phyloP scores from a whole-genome alignment of 1,140 invertebrate species.

The Drosophila ambigua region DNA sequence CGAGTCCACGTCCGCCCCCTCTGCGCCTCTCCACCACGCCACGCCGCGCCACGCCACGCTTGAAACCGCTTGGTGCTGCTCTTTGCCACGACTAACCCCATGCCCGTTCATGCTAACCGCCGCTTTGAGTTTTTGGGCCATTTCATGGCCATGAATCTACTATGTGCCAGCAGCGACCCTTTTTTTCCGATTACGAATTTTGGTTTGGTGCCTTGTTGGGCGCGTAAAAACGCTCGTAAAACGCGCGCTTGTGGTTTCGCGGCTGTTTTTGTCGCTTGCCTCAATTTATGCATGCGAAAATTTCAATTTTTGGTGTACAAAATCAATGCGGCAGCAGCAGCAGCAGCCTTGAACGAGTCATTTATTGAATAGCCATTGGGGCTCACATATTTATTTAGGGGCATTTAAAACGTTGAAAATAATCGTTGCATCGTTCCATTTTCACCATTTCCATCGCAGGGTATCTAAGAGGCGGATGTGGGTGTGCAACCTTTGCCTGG shows the following conservation, averaged over 20 bases:
- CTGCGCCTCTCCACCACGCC: neutral
- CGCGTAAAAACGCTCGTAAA: conserved; percentile 34
- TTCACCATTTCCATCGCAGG: too few relatives aligned
- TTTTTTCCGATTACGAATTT: conserved; percentile 28
- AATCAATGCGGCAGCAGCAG: neutral
- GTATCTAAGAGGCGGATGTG: neutral
- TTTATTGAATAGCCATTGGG: conserved; percentile 13
- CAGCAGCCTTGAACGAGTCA: conserved; percentile 20
- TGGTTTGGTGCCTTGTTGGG: conserved; percentile 3
- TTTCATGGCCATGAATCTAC: conserved; percentile 37
- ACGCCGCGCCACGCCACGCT: neutral
- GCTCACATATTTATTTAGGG: neutral
- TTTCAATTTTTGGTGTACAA: conserved; percentile 4
- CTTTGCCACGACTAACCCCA: conserved; percentile 34
- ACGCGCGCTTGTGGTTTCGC: conserved; percentile 24
- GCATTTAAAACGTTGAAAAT: neutral
- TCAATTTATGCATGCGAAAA: conserved; percentile 40
- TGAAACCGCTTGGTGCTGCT: conserved; percentile 29
- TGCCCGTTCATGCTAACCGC: conserved; percentile 17
- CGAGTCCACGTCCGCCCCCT: neutral
- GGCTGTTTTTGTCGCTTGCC: conserved; percentile 37
- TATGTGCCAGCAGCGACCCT: conserved; percentile 1
- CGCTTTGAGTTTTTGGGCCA: conserved; percentile 26
- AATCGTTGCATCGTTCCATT: neutral
- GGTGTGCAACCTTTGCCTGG: neutral